Percentiles rank a stretch among this genome's conserved stretches.
These are phyloP conservation scores for Atrina japonica DNA, from an alignment of 2,888 invertebrate species.

Conservation along the genomic window DNA sequence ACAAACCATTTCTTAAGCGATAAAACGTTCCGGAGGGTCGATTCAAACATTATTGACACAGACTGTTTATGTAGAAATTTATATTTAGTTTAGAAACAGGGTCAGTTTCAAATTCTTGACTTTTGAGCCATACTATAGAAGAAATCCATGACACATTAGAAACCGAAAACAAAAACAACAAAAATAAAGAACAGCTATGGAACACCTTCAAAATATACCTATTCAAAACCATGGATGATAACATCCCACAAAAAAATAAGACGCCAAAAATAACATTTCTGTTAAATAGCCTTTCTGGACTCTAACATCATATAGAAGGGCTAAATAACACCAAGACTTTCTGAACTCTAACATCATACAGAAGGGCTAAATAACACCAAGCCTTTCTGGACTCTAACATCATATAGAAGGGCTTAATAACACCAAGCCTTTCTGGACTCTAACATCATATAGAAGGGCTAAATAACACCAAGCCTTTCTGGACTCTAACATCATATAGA, in stretches of 20 bases:
- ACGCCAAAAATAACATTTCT: conserved; percentile 1
- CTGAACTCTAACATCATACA: conserved; percentile 32
- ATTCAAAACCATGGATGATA: conserved; percentile 23
- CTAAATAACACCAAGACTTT: conserved; percentile 38
- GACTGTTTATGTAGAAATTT: no score
- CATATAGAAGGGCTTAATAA: no score
- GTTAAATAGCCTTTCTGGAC: conserved; percentile 5
- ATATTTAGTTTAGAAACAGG: no score
- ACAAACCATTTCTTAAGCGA: no score
- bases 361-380: conserved; percentile 23
- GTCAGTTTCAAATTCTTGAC: no score
- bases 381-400: conserved; percentile 39
- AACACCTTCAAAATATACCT: conserved; percentile 32
- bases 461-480: no score
- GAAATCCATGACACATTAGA: not conserved
- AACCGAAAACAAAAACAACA: not conserved
- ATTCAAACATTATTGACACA: no score
- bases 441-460: no score
- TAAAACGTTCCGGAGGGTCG: no score
- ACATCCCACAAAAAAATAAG: conserved; percentile 32
- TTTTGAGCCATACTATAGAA: no score
- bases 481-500: conserved; percentile 37
- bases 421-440: no score
- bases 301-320: conserved; percentile 39
- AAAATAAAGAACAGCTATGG: conserved; percentile 17